A percentile compares a stretch with the other conserved stretches of the same genome.
Evolutionary conservation across 2,888 invertebrate genomes (phyloP).

Genomic region (Ptychoptera albimana): DNA sequence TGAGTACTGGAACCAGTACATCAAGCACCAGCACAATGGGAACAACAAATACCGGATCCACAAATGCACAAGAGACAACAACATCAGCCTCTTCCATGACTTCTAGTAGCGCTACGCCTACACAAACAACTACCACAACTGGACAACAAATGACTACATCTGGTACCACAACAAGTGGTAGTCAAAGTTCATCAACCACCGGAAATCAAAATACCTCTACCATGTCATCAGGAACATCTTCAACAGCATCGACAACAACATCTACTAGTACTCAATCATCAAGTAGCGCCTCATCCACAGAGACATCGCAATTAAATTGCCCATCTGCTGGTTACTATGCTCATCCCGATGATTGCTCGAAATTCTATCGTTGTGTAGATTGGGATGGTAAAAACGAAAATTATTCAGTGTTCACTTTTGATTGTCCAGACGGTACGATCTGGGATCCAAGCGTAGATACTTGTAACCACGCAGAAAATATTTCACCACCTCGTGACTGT

Average conservation of each 20-base stretch:
- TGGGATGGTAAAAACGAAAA: slow-evolving; percentile 34
- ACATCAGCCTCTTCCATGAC: background rate
- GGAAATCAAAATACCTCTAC: slow-evolving; percentile 1
- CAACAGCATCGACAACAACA: slow-evolving; percentile 22
- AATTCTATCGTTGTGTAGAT: slow-evolving; percentile 39
- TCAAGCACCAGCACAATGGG: slow-evolving; percentile 12
- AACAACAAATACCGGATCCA: slow-evolving; percentile 3
- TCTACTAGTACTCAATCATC: slow-evolving; percentile 14
- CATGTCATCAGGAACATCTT: background rate
- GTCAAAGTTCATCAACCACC: slow-evolving; percentile 7
- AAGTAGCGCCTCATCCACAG: background rate
- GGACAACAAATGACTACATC: background rate
- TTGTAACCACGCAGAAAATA: slow-evolving; percentile 50
- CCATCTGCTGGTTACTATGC: slow-evolving; percentile 25
- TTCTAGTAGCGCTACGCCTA: slow-evolving; percentile 3
- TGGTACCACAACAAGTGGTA: slow-evolving; percentile 16
- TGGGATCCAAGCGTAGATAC: slow-evolving; percentile 50
- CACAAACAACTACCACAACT: slow-evolving; percentile 5
- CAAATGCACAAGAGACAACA: background rate
- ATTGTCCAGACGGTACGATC: slow-evolving; percentile 52
- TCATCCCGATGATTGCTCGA: slow-evolving; percentile 35
- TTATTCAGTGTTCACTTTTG: slow-evolving; percentile 47
- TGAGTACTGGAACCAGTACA: slow-evolving; percentile 4
- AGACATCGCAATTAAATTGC: no score
- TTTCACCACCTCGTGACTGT: slow-evolving; percentile 39